Conservation (phyloP, 2,888 invertebrate species). For the Phytoseiulus persimilis region DNA sequence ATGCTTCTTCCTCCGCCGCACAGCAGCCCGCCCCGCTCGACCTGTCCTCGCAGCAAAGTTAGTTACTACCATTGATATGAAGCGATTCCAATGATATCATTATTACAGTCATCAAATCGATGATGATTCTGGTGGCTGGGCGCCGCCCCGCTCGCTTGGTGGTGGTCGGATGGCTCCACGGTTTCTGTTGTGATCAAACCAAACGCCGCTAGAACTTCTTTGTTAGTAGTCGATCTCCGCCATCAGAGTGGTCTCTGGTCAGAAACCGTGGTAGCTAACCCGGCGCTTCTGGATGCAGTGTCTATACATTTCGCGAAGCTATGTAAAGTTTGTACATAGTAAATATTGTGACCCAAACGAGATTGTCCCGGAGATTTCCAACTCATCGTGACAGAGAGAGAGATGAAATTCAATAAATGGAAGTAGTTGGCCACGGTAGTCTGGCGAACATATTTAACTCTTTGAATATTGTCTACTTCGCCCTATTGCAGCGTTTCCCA, state of each 20-base stretch:
- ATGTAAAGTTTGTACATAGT: background rate
- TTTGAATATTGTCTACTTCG: background rate
- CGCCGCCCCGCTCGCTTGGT: too few relatives aligned
- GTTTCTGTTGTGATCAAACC: background rate
- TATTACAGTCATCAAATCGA: background rate
- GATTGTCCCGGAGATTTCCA: background rate
- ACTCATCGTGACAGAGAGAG: background rate
- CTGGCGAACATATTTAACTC: background rate
- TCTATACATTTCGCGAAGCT: background rate
- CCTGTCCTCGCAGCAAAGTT: constrained; percentile 36
- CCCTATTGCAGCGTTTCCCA: too few relatives aligned
- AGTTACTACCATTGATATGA: background rate
- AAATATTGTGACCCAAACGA: background rate
- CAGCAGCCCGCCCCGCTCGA: constrained; percentile 17
- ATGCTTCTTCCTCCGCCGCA: background rate
- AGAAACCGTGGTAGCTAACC: background rate
- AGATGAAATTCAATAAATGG: background rate
- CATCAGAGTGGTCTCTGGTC: background rate
- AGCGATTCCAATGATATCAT: background rate
- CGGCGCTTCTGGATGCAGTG: background rate
- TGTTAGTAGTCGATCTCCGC: background rate
- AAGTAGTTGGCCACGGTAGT: background rate
- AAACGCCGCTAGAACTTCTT: background rate
- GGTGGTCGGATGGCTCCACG: background rate
- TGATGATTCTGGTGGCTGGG: background rate